These are phyloP conservation scores for Orchesella flavescens DNA, from an alignment of 2,888 invertebrate genomes.

Conservation along the genomic window DNA sequence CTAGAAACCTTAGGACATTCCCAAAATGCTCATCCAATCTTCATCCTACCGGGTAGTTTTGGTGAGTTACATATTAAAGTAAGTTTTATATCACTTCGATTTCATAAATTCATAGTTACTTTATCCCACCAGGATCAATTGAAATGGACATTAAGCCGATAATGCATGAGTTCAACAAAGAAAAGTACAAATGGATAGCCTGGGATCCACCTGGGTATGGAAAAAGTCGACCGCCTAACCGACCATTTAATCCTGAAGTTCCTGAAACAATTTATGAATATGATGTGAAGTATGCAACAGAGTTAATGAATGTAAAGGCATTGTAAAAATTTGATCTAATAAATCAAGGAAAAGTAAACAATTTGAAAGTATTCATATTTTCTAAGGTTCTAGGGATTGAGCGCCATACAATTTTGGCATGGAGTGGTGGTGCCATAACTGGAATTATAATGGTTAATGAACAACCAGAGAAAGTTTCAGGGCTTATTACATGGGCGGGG, in stretches of 20 bases:
- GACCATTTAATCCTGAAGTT: neutral
- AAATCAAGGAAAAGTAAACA: neutral
- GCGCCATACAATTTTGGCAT: slow-evolving; percentile 74
- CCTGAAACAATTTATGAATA: slow-evolving; percentile 72
- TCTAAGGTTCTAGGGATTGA: slow-evolving; percentile 53
- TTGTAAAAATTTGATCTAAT: neutral
- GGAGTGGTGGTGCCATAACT: slow-evolving; percentile 75
- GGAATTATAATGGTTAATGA: slow-evolving; percentile 74
- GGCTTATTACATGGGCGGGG: slow-evolving; percentile 73
- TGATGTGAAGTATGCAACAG: slow-evolving; percentile 74
- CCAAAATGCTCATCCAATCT: slow-evolving; percentile 14
- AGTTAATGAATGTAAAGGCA: slow-evolving; percentile 73
- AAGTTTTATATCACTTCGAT: neutral
- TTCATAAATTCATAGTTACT: neutral
- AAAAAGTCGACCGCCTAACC: slow-evolving; percentile 73
- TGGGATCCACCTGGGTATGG: slow-evolving; percentile 81
- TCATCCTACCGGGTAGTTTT: slow-evolving; percentile 52
- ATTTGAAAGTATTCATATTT: slow-evolving; percentile 64
- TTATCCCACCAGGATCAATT: slow-evolving; percentile 38
- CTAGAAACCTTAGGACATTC: slow-evolving; percentile 22
- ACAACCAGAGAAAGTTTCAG: slow-evolving; percentile 73
- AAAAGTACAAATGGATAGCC: slow-evolving; percentile 80
- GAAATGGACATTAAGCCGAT: slow-evolving; percentile 54
- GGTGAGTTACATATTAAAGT: slow-evolving; percentile 13
- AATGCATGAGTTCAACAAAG: slow-evolving; percentile 76